Evolutionary conservation across 2,113 vertebrate species (phyloP).

Genomic region (Ptilonorhynchus violaceus): DNA sequence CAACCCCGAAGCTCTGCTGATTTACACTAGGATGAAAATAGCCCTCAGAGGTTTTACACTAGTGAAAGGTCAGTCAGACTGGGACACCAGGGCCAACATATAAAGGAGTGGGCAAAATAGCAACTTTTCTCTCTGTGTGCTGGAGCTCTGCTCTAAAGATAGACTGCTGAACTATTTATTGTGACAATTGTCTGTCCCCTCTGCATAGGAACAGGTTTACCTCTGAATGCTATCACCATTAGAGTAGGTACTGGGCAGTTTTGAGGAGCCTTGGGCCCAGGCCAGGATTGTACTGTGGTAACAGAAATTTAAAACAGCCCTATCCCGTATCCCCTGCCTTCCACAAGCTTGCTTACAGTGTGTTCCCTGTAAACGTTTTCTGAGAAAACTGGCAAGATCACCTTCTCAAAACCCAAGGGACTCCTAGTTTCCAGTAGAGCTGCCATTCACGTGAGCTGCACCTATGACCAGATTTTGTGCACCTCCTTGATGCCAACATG

Average conservation of each 20-base stretch:
- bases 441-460: not conserved
- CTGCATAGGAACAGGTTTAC: not conserved
- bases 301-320: not conserved
- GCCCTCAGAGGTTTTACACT: not conserved
- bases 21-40: slow-evolving; percentile 38
- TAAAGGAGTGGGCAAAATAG: not conserved
- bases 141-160: not conserved
- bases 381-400: not conserved
- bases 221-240: not conserved
- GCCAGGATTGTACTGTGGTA: not conserved
- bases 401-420: not conserved
- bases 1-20: not conserved
- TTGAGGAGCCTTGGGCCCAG: not conserved
- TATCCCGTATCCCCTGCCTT: not conserved
- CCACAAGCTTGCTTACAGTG: not conserved
- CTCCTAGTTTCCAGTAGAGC: not conserved
- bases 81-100: not conserved
- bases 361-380: not conserved
- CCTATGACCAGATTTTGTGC: not conserved
- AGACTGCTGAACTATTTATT: not conserved
- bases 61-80: slow-evolving; percentile 15
- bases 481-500: not conserved
- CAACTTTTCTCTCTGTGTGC: not conserved
- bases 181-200: not conserved
- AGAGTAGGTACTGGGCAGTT: not conserved